These are phyloP conservation scores for Chaetodon trifasciatus DNA, from an alignment of 2,797 vertebrate genomes.

Conservation along the genomic window DNA sequence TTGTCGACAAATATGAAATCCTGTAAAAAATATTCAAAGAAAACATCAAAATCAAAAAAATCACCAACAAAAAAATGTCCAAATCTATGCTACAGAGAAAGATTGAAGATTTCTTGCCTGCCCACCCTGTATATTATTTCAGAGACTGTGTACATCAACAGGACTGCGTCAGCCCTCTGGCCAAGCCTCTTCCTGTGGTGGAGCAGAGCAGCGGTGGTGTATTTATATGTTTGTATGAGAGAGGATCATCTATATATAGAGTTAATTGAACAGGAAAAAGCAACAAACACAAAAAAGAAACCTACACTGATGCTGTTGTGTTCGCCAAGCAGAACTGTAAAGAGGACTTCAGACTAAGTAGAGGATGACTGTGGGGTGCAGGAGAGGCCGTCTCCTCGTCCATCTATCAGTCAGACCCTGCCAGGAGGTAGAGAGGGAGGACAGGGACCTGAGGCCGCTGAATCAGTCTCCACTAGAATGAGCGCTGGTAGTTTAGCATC, in stretches of 20 bases:
- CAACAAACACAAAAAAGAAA: conserved; percentile 42
- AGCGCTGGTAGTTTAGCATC: conserved; percentile 40
- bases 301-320: conserved; percentile 61
- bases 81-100: conserved; percentile 73
- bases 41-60: conserved; percentile 60
- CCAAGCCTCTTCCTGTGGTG: conserved; percentile 59
- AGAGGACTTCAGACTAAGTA: conserved; percentile 62
- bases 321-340: conserved; percentile 60
- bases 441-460: conserved; percentile 27
- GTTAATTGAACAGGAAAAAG: conserved; percentile 71
- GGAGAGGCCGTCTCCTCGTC: conserved; percentile 22
- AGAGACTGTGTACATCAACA: conserved; percentile 76
- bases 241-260: conserved; percentile 83
- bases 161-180: conserved; percentile 67
- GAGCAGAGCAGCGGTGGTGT: conserved; percentile 81
- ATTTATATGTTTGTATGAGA: conserved; percentile 88
- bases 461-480: conserved; percentile 33
- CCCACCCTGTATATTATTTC: conserved; percentile 77
- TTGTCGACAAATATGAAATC: conserved; percentile 98
- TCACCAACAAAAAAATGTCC: conserved; percentile 63
- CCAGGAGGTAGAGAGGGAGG: conserved; percentile 15
- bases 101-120: conserved; percentile 76
- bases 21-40: conserved; percentile 85
- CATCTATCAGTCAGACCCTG: conserved; percentile 21
- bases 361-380: conserved; percentile 69